These are phyloP conservation scores for Drosophila austrosaltans DNA, from an alignment of 2,888 invertebrate species.

Conservation along the genomic window DNA sequence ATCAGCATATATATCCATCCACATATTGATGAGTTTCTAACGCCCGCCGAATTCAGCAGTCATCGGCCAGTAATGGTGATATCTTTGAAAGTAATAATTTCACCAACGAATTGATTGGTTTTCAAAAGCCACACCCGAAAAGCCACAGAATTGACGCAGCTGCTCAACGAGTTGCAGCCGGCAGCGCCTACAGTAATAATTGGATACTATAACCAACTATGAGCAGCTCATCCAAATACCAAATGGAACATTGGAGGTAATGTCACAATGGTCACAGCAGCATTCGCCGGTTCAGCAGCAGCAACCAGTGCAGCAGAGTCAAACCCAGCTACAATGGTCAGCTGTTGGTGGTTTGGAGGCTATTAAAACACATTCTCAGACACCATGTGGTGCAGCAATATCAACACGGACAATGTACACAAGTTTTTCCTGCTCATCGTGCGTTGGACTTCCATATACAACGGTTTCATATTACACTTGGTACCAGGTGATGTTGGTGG, in stretches of 20 bases:
- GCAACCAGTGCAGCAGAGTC: slow-evolving; percentile 13
- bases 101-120: too few species aligned
- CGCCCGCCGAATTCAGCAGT: too few species aligned
- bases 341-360: slow-evolving; percentile 58
- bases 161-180: slow-evolving; percentile 68
- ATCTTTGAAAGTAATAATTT: too few species aligned
- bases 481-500: slow-evolving; percentile 36
- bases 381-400: slow-evolving; percentile 74
- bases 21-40: slow-evolving; percentile 74
- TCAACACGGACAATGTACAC: slow-evolving; percentile 79
- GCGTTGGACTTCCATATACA: slow-evolving; percentile 77
- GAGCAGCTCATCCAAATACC: slow-evolving; percentile 31
- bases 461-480: slow-evolving; percentile 65
- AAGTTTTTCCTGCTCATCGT: slow-evolving; percentile 77
- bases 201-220: slow-evolving; percentile 17
- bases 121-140: too few species aligned
- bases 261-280: slow-evolving; percentile 9
- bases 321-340: slow-evolving; percentile 58
- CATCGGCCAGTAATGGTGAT: too few species aligned
- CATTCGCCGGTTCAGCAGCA: background rate
- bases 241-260: slow-evolving; percentile 27
- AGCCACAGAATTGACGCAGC: too few species aligned
- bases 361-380: slow-evolving; percentile 69
- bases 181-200: slow-evolving; percentile 4
- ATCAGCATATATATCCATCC: slow-evolving; percentile 79